Conservation (phyloP, 2,888 invertebrate genomes). For the Pediacus dermestoides region DNA sequence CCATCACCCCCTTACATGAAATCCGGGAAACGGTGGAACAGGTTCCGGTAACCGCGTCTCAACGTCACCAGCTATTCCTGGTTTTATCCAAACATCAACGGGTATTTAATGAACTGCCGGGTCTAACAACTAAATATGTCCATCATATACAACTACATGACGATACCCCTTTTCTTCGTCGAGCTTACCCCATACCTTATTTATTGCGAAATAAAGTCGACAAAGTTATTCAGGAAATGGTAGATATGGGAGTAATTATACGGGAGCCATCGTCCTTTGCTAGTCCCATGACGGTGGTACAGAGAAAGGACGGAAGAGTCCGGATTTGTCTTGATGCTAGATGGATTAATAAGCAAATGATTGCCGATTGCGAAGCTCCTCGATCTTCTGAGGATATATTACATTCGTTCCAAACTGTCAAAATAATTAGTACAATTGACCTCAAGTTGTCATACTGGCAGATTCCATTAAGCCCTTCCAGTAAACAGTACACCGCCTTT, state of each 20-base stretch:
- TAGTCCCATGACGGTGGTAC: conserved; percentile 19
- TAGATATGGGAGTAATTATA: conserved; percentile 33
- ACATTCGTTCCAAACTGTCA: conserved; percentile 10
- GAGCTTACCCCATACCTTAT: conserved; percentile 35
- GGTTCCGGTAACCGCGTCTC: too few species aligned
- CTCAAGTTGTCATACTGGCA: conserved; percentile 14
- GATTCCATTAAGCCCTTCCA: conserved; percentile 12
- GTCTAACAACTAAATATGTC: conserved; percentile 21
- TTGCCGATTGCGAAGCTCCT: conserved; percentile 31
- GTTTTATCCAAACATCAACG: not conserved
- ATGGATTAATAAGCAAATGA: conserved; percentile 31
- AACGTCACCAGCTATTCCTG: not conserved
- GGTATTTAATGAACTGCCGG: conserved; percentile 20
- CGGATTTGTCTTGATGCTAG: conserved; percentile 37
- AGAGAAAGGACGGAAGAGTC: conserved; percentile 23
- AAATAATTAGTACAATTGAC: conserved; percentile 13
- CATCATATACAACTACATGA: conserved; percentile 25
- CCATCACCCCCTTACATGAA: too few species aligned
- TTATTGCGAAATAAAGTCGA: conserved; percentile 27
- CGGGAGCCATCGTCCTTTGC: conserved; percentile 30
- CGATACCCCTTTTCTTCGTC: conserved; percentile 22
- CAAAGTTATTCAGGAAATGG: conserved; percentile 29
- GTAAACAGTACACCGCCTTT: conserved; percentile 13
- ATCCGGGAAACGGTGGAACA: too few species aligned
- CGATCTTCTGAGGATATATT: conserved; percentile 19